A percentile compares a stretch with the other conserved stretches of the same genome.
phyloP scores from a whole-genome alignment of 2,888 invertebrate species.

The Torymus auratus region DNA sequence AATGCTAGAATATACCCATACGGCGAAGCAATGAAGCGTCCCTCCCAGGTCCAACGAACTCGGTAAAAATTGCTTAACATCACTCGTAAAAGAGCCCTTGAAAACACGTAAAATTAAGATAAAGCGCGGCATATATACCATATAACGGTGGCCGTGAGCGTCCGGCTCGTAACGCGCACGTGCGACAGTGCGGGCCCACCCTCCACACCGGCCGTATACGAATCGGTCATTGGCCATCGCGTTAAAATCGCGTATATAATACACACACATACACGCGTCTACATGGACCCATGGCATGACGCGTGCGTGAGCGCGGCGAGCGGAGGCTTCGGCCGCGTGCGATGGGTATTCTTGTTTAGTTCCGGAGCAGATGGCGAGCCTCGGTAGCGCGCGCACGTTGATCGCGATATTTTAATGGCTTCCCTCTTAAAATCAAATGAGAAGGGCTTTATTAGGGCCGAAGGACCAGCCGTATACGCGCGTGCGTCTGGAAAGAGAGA shows the following conservation, averaged over 20 bases:
- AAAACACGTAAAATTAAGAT: constrained; percentile 36
- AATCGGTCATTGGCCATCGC: too few species aligned
- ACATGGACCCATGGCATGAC: too few species aligned
- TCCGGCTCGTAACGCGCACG: constrained; percentile 1
- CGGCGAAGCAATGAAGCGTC: too few species aligned
- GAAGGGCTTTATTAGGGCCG: constrained; percentile 30
- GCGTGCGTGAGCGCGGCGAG: not conserved
- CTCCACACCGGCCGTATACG: too few species aligned
- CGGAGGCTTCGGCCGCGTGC: constrained; percentile 51
- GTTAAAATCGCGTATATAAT: too few species aligned
- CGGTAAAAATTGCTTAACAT: not conserved
- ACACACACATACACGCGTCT: too few species aligned
- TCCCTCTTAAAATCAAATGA: constrained; percentile 65
- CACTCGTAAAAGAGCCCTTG: not conserved
- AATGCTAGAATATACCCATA: too few species aligned
- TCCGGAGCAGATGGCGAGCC: constrained; percentile 70
- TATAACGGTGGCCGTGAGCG: too few species aligned
- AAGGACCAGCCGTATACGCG: too few species aligned
- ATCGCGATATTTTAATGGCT: constrained; percentile 64
- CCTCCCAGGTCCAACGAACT: too few species aligned
- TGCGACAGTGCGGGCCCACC: not conserved
- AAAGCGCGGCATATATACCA: not conserved
- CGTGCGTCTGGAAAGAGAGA: too few species aligned
- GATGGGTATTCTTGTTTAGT: constrained; percentile 66
- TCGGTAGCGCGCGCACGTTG: constrained; percentile 5